Evolutionary conservation across 2,888 invertebrate species (phyloP).

Genomic region (Pinctada fucata): DNA sequence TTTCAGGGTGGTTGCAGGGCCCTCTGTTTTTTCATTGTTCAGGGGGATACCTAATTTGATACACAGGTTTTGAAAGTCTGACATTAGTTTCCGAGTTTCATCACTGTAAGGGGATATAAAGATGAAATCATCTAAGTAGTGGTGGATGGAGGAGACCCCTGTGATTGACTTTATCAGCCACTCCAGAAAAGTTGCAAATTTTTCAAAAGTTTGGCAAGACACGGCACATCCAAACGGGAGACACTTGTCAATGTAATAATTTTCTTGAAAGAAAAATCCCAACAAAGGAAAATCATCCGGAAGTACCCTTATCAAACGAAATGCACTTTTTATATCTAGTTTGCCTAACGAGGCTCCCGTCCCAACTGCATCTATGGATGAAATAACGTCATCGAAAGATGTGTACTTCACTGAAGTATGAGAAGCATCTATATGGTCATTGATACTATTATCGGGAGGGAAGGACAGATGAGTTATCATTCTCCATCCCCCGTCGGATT

Average conservation of each 20-base stretch:
- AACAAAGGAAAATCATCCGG: no score
- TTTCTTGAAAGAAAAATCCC: no score
- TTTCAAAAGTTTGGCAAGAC: constrained; percentile 19
- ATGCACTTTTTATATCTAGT: no score
- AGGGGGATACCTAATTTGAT: constrained; percentile 14
- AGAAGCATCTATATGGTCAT: constrained; percentile 4
- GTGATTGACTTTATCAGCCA: not conserved
- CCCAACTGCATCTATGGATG: constrained; percentile 1
- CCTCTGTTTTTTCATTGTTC: constrained; percentile 25
- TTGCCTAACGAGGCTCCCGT: constrained; percentile 8
- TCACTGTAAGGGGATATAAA: not conserved
- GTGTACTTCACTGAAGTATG: constrained; percentile 10
- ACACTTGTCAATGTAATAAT: no score
- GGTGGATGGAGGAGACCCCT: constrained; percentile 7
- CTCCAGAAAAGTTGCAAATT: constrained; percentile 24
- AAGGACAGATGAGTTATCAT: constrained; percentile 18
- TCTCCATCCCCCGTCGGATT: constrained; percentile 22
- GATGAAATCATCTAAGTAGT: constrained; percentile 29
- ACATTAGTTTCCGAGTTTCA: not conserved
- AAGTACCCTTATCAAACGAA: no score
- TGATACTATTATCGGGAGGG: constrained; percentile 9
- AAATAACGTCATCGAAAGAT: no score
- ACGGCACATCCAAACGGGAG: constrained; percentile 20
- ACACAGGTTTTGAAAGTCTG: not conserved
- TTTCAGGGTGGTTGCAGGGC: constrained; percentile 23